A percentile compares a stretch with the other conserved stretches of the same genome.
Evolutionary conservation across 1,140 invertebrate species (phyloP).

Genomic region (Lutraria rhynchaena): DNA sequence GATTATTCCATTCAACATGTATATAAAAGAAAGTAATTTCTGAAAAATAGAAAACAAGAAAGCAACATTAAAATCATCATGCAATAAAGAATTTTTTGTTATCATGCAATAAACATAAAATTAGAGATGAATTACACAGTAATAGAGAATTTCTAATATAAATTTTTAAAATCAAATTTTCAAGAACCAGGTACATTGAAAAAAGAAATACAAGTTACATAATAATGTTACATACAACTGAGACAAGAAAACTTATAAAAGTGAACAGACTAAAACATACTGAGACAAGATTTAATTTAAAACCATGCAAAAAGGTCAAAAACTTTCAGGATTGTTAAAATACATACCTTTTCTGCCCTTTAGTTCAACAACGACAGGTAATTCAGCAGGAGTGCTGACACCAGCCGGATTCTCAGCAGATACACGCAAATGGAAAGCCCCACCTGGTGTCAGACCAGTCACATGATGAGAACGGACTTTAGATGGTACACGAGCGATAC

Average conservation of each 20-base stretch:
- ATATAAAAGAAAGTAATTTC: no score
- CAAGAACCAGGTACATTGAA: neutral
- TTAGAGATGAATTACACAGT: no score
- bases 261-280: neutral
- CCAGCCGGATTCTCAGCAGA: conserved; percentile 98
- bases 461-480: conserved; percentile 71
- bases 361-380: conserved; percentile 74
- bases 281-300: neutral
- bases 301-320: no score
- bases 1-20: no score
- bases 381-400: conserved; percentile 89
- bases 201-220: neutral
- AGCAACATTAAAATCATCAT: no score
- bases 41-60: no score
- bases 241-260: neutral
- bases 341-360: conserved; percentile 75
- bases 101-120: no score
- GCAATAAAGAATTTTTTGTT: no score
- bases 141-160: no score
- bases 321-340: neutral
- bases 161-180: no score
- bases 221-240: neutral
- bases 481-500: conserved; percentile 84
- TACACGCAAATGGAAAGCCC: conserved; percentile 89
- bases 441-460: conserved; percentile 73